Percentiles rank a stretch among this genome's conserved stretches.
phyloP scores from a whole-genome alignment of 1,140 invertebrate species.

The Drosophila sechellia region DNA sequence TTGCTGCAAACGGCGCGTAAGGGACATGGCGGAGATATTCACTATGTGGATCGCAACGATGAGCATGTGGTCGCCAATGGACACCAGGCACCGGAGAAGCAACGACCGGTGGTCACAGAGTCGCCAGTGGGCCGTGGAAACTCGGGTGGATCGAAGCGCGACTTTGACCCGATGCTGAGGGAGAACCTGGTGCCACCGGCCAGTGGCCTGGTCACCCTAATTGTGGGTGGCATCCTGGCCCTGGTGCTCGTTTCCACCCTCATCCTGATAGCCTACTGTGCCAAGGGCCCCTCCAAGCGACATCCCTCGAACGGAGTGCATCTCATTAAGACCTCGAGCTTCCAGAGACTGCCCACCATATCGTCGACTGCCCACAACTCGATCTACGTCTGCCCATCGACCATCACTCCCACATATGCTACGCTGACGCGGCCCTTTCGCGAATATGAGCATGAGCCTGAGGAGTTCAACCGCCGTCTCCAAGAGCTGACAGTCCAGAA shows the following conservation, averaged over 20 bases:
- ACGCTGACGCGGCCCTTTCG: slow-evolving; percentile 82
- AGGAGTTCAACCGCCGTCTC: slow-evolving; percentile 84
- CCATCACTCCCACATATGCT: slow-evolving; percentile 77
- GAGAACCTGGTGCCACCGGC: slow-evolving; percentile 76
- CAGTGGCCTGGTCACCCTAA: slow-evolving; percentile 74
- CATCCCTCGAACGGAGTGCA: slow-evolving; percentile 78
- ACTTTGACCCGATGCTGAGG: slow-evolving; percentile 76
- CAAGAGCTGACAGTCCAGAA: slow-evolving; percentile 83
- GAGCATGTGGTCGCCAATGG: slow-evolving; percentile 65
- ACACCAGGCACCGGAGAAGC: slow-evolving; percentile 44
- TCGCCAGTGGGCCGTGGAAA: slow-evolving; percentile 48
- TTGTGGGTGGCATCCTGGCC: slow-evolving; percentile 78
- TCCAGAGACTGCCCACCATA: slow-evolving; percentile 79
- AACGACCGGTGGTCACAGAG: slow-evolving; percentile 42
- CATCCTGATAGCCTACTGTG: slow-evolving; percentile 82
- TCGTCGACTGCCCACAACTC: slow-evolving; percentile 81
- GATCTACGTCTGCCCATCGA: slow-evolving; percentile 82
- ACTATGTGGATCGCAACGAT: slow-evolving; percentile 70
- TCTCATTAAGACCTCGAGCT: slow-evolving; percentile 81
- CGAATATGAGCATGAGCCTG: slow-evolving; percentile 83
- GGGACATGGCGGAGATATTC: slow-evolving; percentile 55
- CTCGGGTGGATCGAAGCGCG: slow-evolving; percentile 49
- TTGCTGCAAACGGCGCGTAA: slow-evolving; percentile 56
- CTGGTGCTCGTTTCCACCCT: slow-evolving; percentile 75
- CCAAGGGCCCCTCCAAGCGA: slow-evolving; percentile 79